phyloP scores from a whole-genome alignment of 2,797 vertebrate species.

The Synaphobranchus kaupii region DNA sequence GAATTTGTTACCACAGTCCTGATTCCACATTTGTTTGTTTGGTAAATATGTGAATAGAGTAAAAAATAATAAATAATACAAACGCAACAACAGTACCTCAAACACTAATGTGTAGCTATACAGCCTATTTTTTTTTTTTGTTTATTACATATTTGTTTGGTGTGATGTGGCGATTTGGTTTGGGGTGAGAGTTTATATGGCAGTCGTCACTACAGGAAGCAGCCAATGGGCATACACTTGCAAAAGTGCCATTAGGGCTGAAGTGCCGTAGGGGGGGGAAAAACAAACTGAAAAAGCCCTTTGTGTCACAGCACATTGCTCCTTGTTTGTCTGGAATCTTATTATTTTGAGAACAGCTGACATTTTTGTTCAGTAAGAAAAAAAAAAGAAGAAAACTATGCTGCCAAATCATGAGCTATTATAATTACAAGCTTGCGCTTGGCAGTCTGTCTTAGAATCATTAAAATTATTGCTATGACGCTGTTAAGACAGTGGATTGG shows the following conservation, averaged over 20 bases:
- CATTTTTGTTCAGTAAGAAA: slow-evolving; percentile 35
- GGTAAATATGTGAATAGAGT: background rate
- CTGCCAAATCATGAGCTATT: slow-evolving; percentile 35
- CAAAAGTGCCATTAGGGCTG: slow-evolving; percentile 23
- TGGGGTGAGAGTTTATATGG: slow-evolving; percentile 9
- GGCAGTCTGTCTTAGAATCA: slow-evolving; percentile 34
- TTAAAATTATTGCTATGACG: slow-evolving; percentile 28
- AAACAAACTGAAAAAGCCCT: slow-evolving; percentile 18
- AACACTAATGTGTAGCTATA: background rate
- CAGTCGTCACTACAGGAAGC: slow-evolving; percentile 19
- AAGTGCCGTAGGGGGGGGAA: slow-evolving; percentile 9
- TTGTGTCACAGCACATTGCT: slow-evolving; percentile 32
- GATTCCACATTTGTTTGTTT: background rate
- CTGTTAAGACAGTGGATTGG: slow-evolving; percentile 24
- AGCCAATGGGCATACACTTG: slow-evolving; percentile 7
- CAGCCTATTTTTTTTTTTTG: background rate
- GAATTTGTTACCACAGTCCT: background rate
- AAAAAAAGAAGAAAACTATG: slow-evolving; percentile 17
- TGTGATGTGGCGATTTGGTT: slow-evolving; percentile 4
- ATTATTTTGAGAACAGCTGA: slow-evolving; percentile 39
- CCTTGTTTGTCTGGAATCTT: slow-evolving; percentile 33
- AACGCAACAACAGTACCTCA: background rate
- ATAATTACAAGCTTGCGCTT: slow-evolving; percentile 32
- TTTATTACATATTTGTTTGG: background rate
- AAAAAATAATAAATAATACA: background rate